Evolutionary conservation across 2,888 invertebrate genomes (phyloP).

Genomic region (Aspidapion aeneum): DNA sequence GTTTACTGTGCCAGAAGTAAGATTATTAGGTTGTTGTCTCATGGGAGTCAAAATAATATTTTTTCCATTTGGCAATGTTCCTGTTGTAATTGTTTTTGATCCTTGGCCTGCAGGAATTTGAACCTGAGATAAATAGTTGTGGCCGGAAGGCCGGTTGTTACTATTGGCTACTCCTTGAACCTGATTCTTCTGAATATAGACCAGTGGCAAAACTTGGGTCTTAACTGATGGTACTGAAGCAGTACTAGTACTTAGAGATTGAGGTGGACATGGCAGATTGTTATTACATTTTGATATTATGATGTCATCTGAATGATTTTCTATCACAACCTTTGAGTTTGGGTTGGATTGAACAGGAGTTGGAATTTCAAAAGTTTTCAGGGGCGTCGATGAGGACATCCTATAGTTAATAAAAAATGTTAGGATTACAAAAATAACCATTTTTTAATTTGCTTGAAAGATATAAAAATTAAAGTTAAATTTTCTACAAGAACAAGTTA

Average conservation of each 20-base stretch:
- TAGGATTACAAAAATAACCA: too few species aligned
- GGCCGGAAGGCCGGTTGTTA: constrained; percentile 1
- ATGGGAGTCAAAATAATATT: constrained; percentile 37
- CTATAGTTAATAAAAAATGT: not conserved
- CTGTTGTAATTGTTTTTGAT: not conserved
- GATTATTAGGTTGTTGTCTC: constrained; percentile 45
- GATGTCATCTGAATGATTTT: constrained; percentile 33
- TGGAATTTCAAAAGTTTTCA: constrained; percentile 26
- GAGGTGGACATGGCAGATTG: constrained; percentile 22
- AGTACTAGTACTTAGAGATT: constrained; percentile 27
- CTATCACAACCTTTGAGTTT: constrained; percentile 30
- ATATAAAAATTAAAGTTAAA: too few species aligned
- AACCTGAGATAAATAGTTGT: not conserved
- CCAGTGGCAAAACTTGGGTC: constrained; percentile 53
- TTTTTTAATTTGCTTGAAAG: too few species aligned
- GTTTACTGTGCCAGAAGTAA: not conserved
- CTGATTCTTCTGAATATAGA: constrained; percentile 55
- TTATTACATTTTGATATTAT: constrained; percentile 32
- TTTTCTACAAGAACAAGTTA: too few species aligned
- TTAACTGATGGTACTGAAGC: constrained; percentile 37
- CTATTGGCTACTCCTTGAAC: constrained; percentile 23
- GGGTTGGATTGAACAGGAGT: constrained; percentile 24
- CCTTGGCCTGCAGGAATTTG: not conserved
- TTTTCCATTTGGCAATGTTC: constrained; percentile 12
- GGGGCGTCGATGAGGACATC: constrained; percentile 1